Percentiles rank a stretch among this genome's conserved stretches.
Conservation (phyloP, 2,113 vertebrate species). For the Tor tambroides region DNA sequence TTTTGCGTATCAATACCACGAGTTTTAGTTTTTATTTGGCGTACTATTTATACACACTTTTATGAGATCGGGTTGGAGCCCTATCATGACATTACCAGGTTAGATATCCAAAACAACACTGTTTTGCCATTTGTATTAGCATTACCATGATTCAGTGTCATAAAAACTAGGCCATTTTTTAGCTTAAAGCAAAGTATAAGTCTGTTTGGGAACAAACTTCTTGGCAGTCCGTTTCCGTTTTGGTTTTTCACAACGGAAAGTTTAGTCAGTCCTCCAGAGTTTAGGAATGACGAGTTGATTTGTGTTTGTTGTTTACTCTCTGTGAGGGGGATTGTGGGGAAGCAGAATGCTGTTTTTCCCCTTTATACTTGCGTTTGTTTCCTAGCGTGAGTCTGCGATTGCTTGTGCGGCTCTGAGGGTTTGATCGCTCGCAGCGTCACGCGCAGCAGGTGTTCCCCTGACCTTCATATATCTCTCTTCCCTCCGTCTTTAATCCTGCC, state of each 20-base stretch:
- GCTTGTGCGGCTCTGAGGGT: not conserved
- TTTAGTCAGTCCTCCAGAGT: not conserved
- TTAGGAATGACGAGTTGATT: not conserved
- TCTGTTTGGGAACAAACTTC: not conserved
- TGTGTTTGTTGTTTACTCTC: not conserved
- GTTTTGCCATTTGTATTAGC: too few relatives aligned
- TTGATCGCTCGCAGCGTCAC: not conserved
- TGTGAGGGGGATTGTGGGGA: not conserved
- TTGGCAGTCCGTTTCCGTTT: not conserved
- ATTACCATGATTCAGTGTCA: not conserved
- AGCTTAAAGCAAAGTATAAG: not conserved
- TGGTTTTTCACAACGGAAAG: not conserved
- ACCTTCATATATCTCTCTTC: not conserved
- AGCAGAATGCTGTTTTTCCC: not conserved
- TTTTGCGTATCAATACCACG: too few relatives aligned
- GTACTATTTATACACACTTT: too few relatives aligned
- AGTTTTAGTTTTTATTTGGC: too few relatives aligned
- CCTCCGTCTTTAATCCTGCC: not conserved
- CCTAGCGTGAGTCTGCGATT: not conserved
- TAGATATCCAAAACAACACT: not conserved
- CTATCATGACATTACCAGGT: too few relatives aligned
- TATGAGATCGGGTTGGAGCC: too few relatives aligned
- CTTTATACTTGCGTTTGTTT: not conserved
- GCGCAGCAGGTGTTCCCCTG: slow-evolving; percentile 1
- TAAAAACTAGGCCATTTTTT: not conserved